These are phyloP conservation scores for Xenopus petersii DNA, from an alignment of 2,797 vertebrate genomes.

Conservation along the genomic window DNA sequence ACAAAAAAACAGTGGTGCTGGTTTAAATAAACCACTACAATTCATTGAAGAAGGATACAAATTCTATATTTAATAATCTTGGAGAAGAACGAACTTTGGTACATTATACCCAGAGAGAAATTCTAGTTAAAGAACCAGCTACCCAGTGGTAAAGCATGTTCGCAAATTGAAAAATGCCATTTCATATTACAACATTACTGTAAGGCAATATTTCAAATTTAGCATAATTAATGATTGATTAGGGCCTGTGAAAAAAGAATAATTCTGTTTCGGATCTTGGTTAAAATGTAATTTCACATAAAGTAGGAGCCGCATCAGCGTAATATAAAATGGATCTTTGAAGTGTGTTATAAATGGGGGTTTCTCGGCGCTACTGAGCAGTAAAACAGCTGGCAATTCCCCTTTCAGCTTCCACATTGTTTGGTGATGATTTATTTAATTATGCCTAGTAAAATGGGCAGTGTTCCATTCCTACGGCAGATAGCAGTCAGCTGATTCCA, in stretches of 20 bases:
- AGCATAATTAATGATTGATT: constrained; percentile 43
- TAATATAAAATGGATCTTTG: constrained; percentile 33
- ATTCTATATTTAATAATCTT: constrained; percentile 32
- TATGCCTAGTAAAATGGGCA: constrained; percentile 14
- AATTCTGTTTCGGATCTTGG: constrained; percentile 35
- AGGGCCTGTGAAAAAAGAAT: constrained; percentile 35
- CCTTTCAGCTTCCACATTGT: constrained; percentile 24
- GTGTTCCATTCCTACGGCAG: not conserved
- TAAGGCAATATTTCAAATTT: constrained; percentile 34
- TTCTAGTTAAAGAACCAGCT: constrained; percentile 37
- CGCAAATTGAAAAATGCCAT: constrained; percentile 37
- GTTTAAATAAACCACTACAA: constrained; percentile 34
- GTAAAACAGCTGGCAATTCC: constrained; percentile 37
- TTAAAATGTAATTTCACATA: constrained; percentile 41
- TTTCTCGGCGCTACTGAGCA: constrained; percentile 38
- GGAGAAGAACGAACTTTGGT: constrained; percentile 29
- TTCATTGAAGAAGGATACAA: constrained; percentile 16
- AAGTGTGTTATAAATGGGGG: constrained; percentile 37
- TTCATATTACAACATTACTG: constrained; percentile 42
- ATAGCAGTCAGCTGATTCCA: not conserved
- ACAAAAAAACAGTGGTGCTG: constrained; percentile 17
- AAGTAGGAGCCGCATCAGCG: constrained; percentile 34
- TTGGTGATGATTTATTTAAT: constrained; percentile 28
- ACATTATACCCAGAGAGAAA: constrained; percentile 39
- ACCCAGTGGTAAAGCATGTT: constrained; percentile 26